phyloP scores from a whole-genome alignment of 2,888 invertebrate genomes.

The Steinernema scapterisci region DNA sequence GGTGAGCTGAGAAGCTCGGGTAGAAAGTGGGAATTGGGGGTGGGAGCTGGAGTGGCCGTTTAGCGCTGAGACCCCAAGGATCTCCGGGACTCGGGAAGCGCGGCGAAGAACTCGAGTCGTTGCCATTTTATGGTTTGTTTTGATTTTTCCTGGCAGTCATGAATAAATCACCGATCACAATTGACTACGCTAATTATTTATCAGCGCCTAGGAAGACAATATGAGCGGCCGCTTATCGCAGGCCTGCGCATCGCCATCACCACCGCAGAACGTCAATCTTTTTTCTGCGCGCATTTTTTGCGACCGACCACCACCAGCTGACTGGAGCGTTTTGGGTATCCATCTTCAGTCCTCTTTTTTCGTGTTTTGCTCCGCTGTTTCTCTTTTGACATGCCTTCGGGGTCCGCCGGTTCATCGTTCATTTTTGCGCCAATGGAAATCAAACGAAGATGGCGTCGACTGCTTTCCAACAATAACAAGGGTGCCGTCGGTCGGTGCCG shows the following conservation, averaged over 20 bases:
- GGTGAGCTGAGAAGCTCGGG: no score
- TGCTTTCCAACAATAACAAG: slow-evolving; percentile 11
- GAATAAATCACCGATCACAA: slow-evolving; percentile 27
- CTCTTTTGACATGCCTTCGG: slow-evolving; percentile 22
- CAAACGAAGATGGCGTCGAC: neutral
- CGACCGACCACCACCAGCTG: slow-evolving; percentile 9
- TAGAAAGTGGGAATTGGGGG: no score
- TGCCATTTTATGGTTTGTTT: slow-evolving; percentile 9
- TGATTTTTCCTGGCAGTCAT: slow-evolving; percentile 16
- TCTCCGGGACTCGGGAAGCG: no score
- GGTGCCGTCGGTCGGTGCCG: neutral
- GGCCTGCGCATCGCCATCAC: neutral
- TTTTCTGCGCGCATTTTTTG: slow-evolving; percentile 18
- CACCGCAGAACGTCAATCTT: slow-evolving; percentile 26
- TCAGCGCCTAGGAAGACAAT: slow-evolving; percentile 15
- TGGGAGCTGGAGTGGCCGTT: no score
- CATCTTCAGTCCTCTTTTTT: slow-evolving; percentile 27
- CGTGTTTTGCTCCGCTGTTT: slow-evolving; percentile 27
- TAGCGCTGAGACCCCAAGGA: no score
- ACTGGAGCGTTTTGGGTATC: neutral
- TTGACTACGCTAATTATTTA: slow-evolving; percentile 8
- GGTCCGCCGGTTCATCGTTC: slow-evolving; percentile 18
- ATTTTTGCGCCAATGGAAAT: slow-evolving; percentile 8
- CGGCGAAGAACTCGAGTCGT: neutral
- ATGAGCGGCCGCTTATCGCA: neutral